A percentile compares a stretch with the other conserved stretches of the same genome.
Conservation (phyloP, 2,113 vertebrate species). For the Alaudala cheleensis region DNA sequence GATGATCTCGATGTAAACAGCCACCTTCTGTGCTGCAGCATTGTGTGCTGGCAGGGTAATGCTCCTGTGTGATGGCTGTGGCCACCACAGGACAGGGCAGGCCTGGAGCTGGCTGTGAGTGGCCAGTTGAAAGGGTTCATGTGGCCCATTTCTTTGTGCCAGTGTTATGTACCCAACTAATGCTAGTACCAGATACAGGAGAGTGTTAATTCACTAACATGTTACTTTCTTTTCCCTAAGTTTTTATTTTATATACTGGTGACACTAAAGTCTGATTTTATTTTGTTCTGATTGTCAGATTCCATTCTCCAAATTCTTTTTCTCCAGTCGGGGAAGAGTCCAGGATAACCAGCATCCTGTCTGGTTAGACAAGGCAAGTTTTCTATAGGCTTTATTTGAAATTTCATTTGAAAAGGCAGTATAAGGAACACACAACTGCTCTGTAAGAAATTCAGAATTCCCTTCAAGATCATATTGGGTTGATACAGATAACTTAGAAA, state of each 20-base stretch:
- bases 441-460: not conserved
- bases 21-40: not conserved
- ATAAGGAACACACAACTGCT: not conserved
- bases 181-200: not conserved
- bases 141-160: not conserved
- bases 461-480: not conserved
- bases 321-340: conserved; percentile 87
- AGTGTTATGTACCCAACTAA: not conserved
- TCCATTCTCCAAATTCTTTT: conserved; percentile 95
- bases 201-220: not conserved
- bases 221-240: not conserved
- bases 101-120: not conserved
- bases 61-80: rapidly evolving
- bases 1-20: rapidly evolving
- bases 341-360: conserved; percentile 86
- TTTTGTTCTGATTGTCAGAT: conserved; percentile 77
- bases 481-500: not conserved
- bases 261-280: not conserved
- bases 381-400: not conserved
- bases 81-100: rapidly evolving
- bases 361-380: conserved; percentile 86
- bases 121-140: not conserved
- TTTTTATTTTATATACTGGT: not conserved
- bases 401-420: not conserved
- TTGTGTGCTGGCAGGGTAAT: not conserved